phyloP scores from a whole-genome alignment of 2,797 vertebrate species.

The Euphonia xanthogaster region DNA sequence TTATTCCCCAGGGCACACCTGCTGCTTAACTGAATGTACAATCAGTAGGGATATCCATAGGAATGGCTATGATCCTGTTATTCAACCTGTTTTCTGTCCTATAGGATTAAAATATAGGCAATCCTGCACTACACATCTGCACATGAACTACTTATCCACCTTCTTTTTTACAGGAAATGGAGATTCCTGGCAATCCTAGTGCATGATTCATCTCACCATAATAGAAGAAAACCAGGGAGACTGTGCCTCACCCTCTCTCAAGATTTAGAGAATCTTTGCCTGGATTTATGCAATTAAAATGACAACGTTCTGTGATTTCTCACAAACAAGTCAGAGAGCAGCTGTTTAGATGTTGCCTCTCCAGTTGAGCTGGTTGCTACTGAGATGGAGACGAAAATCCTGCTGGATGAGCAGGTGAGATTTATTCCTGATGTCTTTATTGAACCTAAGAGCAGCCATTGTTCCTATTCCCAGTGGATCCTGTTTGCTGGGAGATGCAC shows the following conservation, averaged over 20 bases:
- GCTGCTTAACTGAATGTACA: background rate
- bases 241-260: background rate
- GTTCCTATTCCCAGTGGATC: background rate
- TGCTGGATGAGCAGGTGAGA: background rate
- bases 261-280: background rate
- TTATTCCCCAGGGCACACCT: background rate
- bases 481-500: background rate
- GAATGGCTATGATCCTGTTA: background rate
- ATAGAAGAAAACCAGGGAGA: background rate
- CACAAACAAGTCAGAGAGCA: background rate
- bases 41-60: background rate
- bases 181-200: rapidly evolving
- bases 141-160: background rate
- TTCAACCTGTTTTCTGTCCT: background rate
- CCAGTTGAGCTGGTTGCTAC: background rate
- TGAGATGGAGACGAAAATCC: background rate
- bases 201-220: background rate
- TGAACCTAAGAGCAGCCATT: background rate
- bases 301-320: background rate
- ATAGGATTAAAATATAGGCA: background rate
- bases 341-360: background rate
- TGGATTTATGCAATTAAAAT: background rate
- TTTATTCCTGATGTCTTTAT: background rate
- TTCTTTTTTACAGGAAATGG: background rate
- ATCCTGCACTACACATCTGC: background rate